Base-by-base conservation (phyloP, 1,140 invertebrate species). In the Leptinotarsa texana region DNA sequence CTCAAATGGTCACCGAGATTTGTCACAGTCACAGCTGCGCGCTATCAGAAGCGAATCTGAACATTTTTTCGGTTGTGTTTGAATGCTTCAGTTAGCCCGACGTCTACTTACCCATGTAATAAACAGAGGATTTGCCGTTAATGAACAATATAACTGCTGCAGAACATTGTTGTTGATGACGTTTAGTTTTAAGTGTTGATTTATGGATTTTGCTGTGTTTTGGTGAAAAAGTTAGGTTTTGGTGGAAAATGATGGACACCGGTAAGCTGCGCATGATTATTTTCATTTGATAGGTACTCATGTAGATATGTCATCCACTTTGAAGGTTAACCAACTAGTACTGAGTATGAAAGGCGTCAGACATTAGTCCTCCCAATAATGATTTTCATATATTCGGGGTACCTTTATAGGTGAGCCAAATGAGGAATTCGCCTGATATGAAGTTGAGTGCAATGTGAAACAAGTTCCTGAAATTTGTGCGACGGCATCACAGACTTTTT, bases 1-100 rank as follows among this genome's bases (percentile, higher is more conserved):
- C 63, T 65, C 63, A 65, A 65, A 65, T 65, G 63, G 63, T 65
- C 5, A 65, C 63, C 63, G 63, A 65, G 63, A 65, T 65, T 65
- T 65, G 63, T 65, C 63, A 62, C 61, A 65, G 63, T 33, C 27
- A 33, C 63, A 22, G 63, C n/a, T 65, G 51, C 51, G 51, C 51
- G 51, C 51, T 17, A 57, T 57, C 51, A 57, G 17, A 65, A 65
- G 11, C 21, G 63, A 65, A 33, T 33, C 63, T 21, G 27, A 65
- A 18, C 21, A 24, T 65, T 65, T 65, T 65, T 65, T 65, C 63
- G 21, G 63, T 18, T 65, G 17, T 65, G 21, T 65, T 33, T 65
- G 63, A 65, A 65, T 33, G 63, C 21, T 65, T 21, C 63, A 8
- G 63, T 65, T 22, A 22, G 27, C 27, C 13, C 15, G 63, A 65